These are phyloP conservation scores for Meghimatium bilineatum DNA, from an alignment of 2,888 invertebrate genomes.

Conservation along the genomic window DNA sequence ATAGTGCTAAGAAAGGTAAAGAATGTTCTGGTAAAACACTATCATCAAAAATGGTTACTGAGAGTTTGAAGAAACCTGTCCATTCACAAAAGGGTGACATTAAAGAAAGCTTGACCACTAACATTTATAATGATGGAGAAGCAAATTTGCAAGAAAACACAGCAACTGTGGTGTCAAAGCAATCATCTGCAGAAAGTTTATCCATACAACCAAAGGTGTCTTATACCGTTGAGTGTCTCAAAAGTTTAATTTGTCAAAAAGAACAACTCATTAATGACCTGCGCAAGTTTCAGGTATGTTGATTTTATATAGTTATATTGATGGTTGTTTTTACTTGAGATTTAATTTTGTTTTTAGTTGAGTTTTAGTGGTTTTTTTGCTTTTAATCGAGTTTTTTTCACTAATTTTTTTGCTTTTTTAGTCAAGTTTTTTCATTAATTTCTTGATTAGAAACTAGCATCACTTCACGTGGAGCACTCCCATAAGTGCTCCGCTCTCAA, in stretches of 20 bases:
- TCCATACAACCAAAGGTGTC: background rate
- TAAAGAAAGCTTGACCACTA: background rate
- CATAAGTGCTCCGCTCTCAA: too few relatives aligned
- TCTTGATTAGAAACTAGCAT: too few relatives aligned
- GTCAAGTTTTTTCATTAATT: too few relatives aligned
- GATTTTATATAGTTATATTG: background rate
- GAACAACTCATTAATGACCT: conserved; percentile 8
- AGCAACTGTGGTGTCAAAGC: background rate
- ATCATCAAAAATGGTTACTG: background rate
- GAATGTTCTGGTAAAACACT: background rate
- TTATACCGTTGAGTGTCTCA: background rate
- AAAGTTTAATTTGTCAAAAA: conserved; percentile 7
- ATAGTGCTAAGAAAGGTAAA: background rate
- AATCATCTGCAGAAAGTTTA: background rate
- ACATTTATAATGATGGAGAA: background rate
- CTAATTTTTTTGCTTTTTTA: too few relatives aligned
- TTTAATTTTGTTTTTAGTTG: too few relatives aligned
- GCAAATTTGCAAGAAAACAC: background rate
- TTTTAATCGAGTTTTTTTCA: too few relatives aligned
- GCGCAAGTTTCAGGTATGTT: conserved; percentile 27
- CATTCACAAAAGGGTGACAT: background rate
- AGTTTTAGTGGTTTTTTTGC: too few relatives aligned
- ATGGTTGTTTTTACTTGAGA: too few relatives aligned
- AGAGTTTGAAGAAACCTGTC: background rate
- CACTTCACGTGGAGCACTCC: too few relatives aligned